Evolutionary conservation across 1,140 invertebrate genomes (phyloP).

Genomic region (Scaptomyza hsui): DNA sequence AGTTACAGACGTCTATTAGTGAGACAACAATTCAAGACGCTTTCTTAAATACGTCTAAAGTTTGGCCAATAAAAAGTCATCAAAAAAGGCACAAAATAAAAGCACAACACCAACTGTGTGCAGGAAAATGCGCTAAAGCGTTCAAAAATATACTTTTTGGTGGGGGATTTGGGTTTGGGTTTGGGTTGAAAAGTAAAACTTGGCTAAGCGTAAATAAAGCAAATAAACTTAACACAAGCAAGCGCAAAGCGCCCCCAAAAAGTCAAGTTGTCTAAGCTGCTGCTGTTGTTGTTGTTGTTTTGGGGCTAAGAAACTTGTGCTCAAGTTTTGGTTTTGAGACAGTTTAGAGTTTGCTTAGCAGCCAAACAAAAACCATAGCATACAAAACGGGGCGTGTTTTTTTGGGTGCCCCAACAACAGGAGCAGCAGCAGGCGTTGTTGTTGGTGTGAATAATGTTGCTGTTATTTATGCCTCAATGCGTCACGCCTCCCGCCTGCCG

Average conservation of each 20-base stretch:
- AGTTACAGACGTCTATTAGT: slow-evolving; percentile 63
- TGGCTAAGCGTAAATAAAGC: slow-evolving; percentile 81
- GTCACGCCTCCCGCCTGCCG: slow-evolving; percentile 64
- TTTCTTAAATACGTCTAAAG: slow-evolving; percentile 63
- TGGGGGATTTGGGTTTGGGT: slow-evolving; percentile 11
- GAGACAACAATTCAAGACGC: slow-evolving; percentile 35
- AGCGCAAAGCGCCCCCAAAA: slow-evolving; percentile 27
- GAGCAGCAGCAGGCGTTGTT: slow-evolving; percentile 39
- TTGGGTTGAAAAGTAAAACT: slow-evolving; percentile 48
- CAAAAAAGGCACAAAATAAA: slow-evolving; percentile 9
- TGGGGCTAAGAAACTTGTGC: slow-evolving; percentile 68
- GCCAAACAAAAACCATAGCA: slow-evolving; percentile 49
- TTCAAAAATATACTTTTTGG: slow-evolving; percentile 68
- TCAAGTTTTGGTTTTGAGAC: slow-evolving; percentile 65
- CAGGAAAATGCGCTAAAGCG: slow-evolving; percentile 69
- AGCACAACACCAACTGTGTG: slow-evolving; percentile 32
- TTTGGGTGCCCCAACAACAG: neutral
- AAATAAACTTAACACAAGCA: slow-evolving; percentile 69
- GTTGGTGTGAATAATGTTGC: slow-evolving; percentile 79
- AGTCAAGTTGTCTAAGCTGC: slow-evolving; percentile 51
- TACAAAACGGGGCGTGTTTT: slow-evolving; percentile 27
- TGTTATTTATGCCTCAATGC: slow-evolving; percentile 82
- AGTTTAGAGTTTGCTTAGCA: slow-evolving; percentile 71
- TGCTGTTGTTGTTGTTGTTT: slow-evolving; percentile 8
- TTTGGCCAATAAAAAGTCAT: slow-evolving; percentile 61